Evolutionary conservation across 1,140 invertebrate species (phyloP).

Genomic region (Calosoma granatense): DNA sequence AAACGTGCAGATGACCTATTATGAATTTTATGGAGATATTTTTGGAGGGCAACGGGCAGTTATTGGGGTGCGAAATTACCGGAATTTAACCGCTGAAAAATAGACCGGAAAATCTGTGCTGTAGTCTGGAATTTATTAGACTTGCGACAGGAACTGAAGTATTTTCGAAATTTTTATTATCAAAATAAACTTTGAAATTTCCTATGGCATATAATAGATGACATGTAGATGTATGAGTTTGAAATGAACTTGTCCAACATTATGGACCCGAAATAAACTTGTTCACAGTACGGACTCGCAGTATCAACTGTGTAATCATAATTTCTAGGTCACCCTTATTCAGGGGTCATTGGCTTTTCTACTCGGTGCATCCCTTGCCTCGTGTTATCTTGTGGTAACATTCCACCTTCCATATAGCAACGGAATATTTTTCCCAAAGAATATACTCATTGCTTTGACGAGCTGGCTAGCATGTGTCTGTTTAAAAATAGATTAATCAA

Average conservation of each 20-base stretch:
- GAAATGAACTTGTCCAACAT: too few relatives aligned
- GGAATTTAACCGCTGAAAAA: conserved; percentile 2
- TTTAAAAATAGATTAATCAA: conserved; percentile 12
- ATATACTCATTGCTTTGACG: too few relatives aligned
- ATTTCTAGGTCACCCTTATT: background rate
- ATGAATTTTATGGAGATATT: background rate
- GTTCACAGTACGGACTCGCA: background rate
- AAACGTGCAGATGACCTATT: background rate
- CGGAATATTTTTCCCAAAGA: too few relatives aligned
- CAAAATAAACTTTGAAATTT: too few relatives aligned
- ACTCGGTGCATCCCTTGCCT: background rate
- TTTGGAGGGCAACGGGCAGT: background rate
- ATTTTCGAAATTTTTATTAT: too few relatives aligned
- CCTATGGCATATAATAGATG: too few relatives aligned
- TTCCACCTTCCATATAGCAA: too few relatives aligned
- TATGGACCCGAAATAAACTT: conserved; percentile 2
- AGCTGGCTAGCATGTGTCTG: too few relatives aligned
- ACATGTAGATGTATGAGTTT: too few relatives aligned
- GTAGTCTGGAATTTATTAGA: background rate
- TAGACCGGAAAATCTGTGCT: background rate
- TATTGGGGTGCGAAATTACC: conserved; percentile 6
- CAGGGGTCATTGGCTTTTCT: background rate
- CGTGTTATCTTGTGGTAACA: too few relatives aligned
- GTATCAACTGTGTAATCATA: background rate
- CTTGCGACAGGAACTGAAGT: too few relatives aligned